phyloP scores from a whole-genome alignment of 2,797 vertebrate genomes.

The Heteromormyrus szaboi region DNA sequence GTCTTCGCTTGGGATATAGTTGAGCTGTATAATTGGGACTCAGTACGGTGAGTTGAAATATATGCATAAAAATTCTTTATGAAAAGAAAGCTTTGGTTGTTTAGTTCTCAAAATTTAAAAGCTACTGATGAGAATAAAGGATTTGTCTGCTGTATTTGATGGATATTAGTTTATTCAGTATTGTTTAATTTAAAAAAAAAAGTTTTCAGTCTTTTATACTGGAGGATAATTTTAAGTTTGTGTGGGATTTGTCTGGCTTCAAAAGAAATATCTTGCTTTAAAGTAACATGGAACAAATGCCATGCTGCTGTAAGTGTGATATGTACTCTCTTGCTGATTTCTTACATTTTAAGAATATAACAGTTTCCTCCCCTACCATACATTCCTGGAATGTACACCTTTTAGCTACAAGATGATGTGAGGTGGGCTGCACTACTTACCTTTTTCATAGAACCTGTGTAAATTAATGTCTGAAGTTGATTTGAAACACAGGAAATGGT shows the following conservation, averaged over 20 bases:
- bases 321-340: not conserved
- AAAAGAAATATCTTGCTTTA: not conserved
- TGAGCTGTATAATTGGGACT: not conserved
- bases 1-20: not conserved
- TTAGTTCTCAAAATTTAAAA: not conserved
- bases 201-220: not conserved
- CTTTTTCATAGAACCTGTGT: not conserved
- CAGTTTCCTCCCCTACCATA: not conserved
- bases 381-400: not conserved
- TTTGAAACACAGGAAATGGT: slow-evolving; percentile 6
- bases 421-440: not conserved
- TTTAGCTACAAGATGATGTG: not conserved
- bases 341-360: not conserved
- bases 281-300: not conserved
- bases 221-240: not conserved
- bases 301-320: not conserved
- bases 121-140: not conserved
- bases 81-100: not conserved
- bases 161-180: not conserved
- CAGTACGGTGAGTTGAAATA: not conserved
- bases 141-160: not conserved
- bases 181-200: not conserved
- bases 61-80: not conserved
- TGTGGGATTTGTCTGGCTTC: not conserved
- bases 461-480: not conserved